Base-by-base conservation (phyloP, 2,888 invertebrate genomes). In the Acanthoscelides obtectus region DNA sequence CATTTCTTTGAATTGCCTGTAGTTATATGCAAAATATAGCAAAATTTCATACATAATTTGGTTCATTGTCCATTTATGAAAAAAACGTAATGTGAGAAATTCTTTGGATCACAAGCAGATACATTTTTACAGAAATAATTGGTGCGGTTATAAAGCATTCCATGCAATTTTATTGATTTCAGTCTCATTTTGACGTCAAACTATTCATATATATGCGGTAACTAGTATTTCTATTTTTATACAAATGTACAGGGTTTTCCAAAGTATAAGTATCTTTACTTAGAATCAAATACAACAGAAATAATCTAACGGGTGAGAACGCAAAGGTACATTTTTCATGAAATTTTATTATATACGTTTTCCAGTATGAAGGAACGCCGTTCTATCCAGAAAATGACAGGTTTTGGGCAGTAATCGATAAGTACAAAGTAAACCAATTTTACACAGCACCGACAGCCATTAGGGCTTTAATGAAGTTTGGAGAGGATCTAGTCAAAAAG, bases 381-480 rank as follows among this genome's bases (percentile, higher is more conserved):
- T 97, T 97, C 84, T 94, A 94, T 84, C 99, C 99, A 1, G 91
- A 92, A 75, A 94, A 97, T 80, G 94, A 96, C 81, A 91, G 99
- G 71, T 97, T 95, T 85, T 99, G 99, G 99, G 88, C 90, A 8
- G 89, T 99, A 8, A 89, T 97, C 73, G 94, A 96, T 80, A 98
- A 98, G 84, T 98, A 98, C 86, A 93, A 93, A 86, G 96, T 99
- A 22, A 93, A 90, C 68, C 98, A 98, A 86, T 97, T 99, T 86
- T 99, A 99, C 87, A 99, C 99, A 0, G 98, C 99, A 0, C 99
- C 99, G 0, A 99, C 99, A 2, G 99, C 98, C 20, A 96, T 99
- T 75, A 89, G 99, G 74, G 93, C 98, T 0, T 89, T 99, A 22
- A 98, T 97, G 96, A 97, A 97, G 84, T 96, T 93, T 81, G 97